Percentiles rank a stretch among this genome's conserved stretches.
These are phyloP conservation scores for Oryzias melastigma DNA, from an alignment of 2,113 vertebrate species.

Conservation along the genomic window DNA sequence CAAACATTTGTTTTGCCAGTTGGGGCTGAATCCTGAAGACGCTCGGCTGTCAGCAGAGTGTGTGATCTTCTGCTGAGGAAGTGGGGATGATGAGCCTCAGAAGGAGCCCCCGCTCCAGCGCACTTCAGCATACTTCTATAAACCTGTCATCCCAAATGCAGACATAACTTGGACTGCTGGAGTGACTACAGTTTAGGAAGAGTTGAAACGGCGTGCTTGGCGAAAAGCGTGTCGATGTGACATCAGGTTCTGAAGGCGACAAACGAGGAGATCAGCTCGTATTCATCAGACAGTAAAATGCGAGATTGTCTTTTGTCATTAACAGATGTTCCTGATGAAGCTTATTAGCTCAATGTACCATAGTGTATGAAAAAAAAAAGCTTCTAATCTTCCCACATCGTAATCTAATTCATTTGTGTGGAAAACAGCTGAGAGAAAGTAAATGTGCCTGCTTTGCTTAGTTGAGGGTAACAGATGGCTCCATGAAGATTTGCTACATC, in stretches of 20 bases:
- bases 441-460: slow-evolving; percentile 12
- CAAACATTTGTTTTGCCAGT: neutral
- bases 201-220: neutral
- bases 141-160: neutral
- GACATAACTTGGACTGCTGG: neutral
- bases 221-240: neutral
- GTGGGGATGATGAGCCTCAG: neutral
- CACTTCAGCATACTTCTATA: neutral
- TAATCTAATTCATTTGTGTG: slow-evolving; percentile 43
- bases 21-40: neutral
- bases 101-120: neutral
- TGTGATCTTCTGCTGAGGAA: neutral
- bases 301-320: slow-evolving; percentile 43
- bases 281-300: slow-evolving; percentile 16
- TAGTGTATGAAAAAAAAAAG: slow-evolving; percentile 9
- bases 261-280: slow-evolving; percentile 12
- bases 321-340: slow-evolving; percentile 39
- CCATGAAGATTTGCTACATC: slow-evolving; percentile 15
- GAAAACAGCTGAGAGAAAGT: slow-evolving; percentile 9
- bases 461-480: slow-evolving; percentile 24
- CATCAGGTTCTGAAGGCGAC: neutral
- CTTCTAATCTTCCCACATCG: slow-evolving; percentile 39
- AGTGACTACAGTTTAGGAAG: neutral
- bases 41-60: neutral
- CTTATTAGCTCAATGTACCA: slow-evolving; percentile 30